phyloP scores from a whole-genome alignment of 2,113 vertebrate species.

The Podocnemis expansa region DNA sequence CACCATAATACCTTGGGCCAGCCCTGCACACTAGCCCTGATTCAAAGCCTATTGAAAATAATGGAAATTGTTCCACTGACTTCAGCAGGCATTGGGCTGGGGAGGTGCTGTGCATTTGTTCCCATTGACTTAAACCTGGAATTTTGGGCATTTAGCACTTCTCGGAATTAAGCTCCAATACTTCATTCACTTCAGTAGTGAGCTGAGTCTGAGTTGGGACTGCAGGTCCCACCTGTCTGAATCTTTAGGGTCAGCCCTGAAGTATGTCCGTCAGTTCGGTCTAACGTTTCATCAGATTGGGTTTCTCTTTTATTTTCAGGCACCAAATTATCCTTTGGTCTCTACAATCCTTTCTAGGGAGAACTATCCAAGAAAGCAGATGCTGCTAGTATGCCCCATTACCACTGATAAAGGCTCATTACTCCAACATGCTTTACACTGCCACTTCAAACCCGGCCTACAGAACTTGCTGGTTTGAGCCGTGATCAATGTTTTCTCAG shows the following conservation, averaged over 20 bases:
- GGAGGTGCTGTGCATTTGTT: neutral
- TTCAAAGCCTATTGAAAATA: neutral
- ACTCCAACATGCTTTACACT: rapidly evolving
- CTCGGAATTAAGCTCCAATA: neutral
- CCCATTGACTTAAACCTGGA: neutral
- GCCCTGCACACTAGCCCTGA: no score
- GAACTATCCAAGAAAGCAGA: neutral
- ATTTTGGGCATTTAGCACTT: neutral
- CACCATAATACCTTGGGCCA: no score
- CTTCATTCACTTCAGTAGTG: neutral
- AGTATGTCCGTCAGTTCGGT: neutral
- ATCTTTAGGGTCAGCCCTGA: neutral
- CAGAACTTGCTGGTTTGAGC: neutral
- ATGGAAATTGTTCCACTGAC: neutral
- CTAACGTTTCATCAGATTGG: neutral
- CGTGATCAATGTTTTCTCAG: neutral
- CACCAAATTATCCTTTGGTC: neutral
- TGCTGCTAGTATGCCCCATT: neutral
- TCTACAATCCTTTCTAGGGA: neutral
- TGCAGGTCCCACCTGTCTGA: neutral
- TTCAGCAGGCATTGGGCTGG: neutral
- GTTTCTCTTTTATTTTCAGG: neutral
- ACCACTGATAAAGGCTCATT: rapidly evolving
- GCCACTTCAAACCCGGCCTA: neutral
- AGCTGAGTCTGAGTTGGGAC: neutral